These are phyloP conservation scores for Delichon dasypus DNA, from an alignment of 2,797 vertebrate genomes.

Conservation along the genomic window DNA sequence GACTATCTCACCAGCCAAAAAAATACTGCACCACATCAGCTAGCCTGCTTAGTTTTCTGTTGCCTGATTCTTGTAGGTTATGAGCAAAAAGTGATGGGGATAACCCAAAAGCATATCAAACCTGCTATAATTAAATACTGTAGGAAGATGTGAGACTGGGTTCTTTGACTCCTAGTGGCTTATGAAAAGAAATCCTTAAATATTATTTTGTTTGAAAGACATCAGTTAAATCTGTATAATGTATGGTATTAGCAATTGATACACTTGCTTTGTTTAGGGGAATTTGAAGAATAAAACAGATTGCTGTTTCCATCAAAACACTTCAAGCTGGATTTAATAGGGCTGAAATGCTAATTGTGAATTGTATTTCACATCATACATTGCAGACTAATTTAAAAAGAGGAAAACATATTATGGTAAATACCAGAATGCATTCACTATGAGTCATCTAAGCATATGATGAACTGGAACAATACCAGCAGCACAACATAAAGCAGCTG, in stretches of 20 bases:
- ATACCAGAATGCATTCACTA: constrained; percentile 47
- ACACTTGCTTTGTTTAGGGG: constrained; percentile 42
- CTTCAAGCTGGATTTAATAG: constrained; percentile 52
- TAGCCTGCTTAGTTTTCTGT: not conserved
- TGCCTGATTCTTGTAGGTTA: not conserved
- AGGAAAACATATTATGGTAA: constrained; percentile 49
- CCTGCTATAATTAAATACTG: not conserved
- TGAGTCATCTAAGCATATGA: constrained; percentile 64
- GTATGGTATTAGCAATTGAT: constrained; percentile 1
- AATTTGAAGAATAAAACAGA: constrained; percentile 45
- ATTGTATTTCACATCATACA: constrained; percentile 50
- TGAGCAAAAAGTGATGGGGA: not conserved
- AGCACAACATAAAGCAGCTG: constrained; percentile 46
- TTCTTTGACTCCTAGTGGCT: not conserved
- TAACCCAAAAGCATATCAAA: not conserved
- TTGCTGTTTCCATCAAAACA: constrained; percentile 60
- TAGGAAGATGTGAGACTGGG: not conserved
- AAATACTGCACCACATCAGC: not conserved
- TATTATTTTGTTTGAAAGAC: constrained; percentile 9
- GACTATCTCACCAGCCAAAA: not conserved
- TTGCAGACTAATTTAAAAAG: constrained; percentile 57
- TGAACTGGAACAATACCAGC: constrained; percentile 61
- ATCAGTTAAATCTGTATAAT: not conserved
- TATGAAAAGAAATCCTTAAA: not conserved
- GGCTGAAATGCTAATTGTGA: constrained; percentile 58